These are phyloP conservation scores for Erynnis tages DNA, from an alignment of 2,888 invertebrate genomes.

Conservation along the genomic window DNA sequence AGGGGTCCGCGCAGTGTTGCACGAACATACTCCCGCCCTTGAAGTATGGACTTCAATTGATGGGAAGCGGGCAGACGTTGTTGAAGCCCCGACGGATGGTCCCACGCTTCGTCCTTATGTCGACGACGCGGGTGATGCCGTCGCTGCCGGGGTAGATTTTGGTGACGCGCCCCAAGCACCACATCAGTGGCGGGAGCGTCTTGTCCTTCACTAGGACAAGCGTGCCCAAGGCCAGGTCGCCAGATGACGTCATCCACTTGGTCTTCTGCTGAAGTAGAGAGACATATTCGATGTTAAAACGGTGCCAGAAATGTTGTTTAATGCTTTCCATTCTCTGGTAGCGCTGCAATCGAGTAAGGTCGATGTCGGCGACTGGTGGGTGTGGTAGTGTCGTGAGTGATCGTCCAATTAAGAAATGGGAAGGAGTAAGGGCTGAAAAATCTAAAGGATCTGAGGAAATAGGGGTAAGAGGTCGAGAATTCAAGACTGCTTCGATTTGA, in stretches of 20 bases:
- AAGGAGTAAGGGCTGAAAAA: neutral
- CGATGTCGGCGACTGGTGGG: neutral
- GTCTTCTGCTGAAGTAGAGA: neutral
- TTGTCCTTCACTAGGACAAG: neutral
- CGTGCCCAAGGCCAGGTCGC: neutral
- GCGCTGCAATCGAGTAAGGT: neutral
- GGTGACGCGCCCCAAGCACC: neutral
- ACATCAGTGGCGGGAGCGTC: neutral
- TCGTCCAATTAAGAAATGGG: neutral
- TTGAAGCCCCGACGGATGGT: neutral
- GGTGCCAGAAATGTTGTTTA: slow-evolving; percentile 8
- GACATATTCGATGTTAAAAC: slow-evolving; percentile 2
- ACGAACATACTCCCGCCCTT: slow-evolving; percentile 8
- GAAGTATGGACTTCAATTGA: neutral
- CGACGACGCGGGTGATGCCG: slow-evolving; percentile 2
- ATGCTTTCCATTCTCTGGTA: neutral
- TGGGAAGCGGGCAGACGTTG: neutral
- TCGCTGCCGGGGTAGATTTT: neutral
- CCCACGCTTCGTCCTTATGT: neutral
- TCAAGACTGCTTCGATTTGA: neutral
- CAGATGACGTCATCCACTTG: neutral
- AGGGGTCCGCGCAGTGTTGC: neutral
- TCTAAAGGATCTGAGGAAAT: slow-evolving; percentile 7
- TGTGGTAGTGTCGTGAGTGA: neutral
- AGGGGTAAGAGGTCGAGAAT: slow-evolving; percentile 2